phyloP scores from a whole-genome alignment of 2,797 vertebrate species.

The Platyrinchus mystaceus region DNA sequence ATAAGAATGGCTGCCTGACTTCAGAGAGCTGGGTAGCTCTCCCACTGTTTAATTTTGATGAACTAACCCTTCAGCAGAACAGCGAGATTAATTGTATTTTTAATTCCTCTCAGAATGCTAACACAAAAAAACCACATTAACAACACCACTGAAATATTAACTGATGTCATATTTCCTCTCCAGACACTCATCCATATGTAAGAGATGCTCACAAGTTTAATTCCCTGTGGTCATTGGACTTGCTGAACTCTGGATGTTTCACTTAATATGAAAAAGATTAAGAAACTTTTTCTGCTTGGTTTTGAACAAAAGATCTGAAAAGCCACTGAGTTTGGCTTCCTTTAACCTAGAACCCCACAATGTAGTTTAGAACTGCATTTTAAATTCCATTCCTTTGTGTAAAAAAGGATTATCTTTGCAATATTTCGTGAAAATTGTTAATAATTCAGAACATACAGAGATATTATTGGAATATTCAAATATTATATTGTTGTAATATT shows the following conservation, averaged over 20 bases:
- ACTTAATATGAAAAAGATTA: neutral
- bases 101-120: neutral
- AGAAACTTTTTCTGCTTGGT: neutral
- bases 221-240: neutral
- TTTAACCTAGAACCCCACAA: neutral
- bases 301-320: neutral
- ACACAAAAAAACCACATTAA: neutral
- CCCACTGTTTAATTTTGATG: neutral
- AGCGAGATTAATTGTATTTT: neutral
- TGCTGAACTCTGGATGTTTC: neutral
- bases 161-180: neutral
- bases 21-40: neutral
- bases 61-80: neutral
- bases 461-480: neutral
- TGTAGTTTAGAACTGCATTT: neutral
- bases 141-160: neutral
- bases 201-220: neutral
- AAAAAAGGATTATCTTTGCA: neutral
- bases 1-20: rapidly evolving
- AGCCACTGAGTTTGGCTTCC: neutral
- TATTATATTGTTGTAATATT: neutral
- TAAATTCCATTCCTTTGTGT: neutral
- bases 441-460: neutral
- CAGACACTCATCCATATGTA: neutral
- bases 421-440: neutral